Evolutionary conservation across 2,113 vertebrate species (phyloP).

Genomic region (Callocephalon fimbriatum): DNA sequence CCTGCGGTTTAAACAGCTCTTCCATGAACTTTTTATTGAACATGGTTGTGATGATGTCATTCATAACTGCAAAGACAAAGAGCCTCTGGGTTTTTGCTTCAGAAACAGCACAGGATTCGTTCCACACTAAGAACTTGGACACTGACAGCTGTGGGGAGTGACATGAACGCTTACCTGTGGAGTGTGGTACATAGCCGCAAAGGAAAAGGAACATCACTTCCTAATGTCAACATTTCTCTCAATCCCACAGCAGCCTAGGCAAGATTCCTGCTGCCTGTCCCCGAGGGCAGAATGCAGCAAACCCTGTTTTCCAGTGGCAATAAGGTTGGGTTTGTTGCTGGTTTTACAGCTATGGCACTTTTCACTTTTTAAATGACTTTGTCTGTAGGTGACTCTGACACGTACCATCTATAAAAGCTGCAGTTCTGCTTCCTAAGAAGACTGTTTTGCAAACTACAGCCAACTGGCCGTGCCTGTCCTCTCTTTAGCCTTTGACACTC

Average conservation of each 20-base stretch:
- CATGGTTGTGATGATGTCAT: conserved; percentile 98
- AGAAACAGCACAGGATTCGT: background rate
- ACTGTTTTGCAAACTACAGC: background rate
- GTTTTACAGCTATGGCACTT: background rate
- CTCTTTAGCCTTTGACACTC: background rate
- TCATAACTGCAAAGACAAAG: conserved; percentile 88
- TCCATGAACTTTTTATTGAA: conserved; percentile 97
- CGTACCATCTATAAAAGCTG: background rate
- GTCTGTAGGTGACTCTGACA: background rate
- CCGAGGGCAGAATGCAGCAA: background rate
- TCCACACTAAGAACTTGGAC: background rate
- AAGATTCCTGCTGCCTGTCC: background rate
- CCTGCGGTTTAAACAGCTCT: conserved; percentile 96
- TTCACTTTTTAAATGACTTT: background rate
- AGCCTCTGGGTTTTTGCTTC: background rate
- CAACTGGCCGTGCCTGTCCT: background rate
- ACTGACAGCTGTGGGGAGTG: background rate
- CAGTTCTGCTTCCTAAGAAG: background rate
- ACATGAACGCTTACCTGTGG: background rate
- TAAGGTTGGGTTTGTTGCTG: background rate
- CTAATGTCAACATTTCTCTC: background rate
- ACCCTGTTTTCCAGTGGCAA: background rate
- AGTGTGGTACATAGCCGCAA: background rate
- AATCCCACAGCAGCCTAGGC: background rate
- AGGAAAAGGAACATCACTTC: background rate